phyloP scores from a whole-genome alignment of 1,140 invertebrate species.

The Varroa destructor region DNA sequence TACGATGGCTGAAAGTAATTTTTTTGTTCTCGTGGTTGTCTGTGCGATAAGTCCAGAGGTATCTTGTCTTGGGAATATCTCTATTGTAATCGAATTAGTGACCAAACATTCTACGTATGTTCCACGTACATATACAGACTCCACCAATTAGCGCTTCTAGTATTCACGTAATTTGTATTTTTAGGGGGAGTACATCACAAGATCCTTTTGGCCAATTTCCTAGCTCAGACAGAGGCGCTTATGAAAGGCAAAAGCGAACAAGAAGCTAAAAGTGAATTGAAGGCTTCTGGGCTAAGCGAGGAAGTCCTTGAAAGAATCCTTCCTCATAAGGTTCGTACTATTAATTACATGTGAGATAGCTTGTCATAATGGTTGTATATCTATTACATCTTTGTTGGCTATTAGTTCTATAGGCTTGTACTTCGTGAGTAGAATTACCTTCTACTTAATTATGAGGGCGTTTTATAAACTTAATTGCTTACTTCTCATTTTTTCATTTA shows the following conservation, averaged over 20 bases:
- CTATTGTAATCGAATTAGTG: background rate
- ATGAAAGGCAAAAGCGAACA: slow-evolving; percentile 76
- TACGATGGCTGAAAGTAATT: no score
- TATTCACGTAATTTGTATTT: background rate
- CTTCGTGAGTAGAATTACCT: no score
- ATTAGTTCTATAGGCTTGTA: background rate
- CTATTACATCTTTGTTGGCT: background rate
- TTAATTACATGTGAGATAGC: background rate
- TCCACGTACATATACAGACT: no score
- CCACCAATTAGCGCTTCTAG: background rate
- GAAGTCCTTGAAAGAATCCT: slow-evolving; percentile 57
- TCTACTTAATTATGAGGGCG: no score
- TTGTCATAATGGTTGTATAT: slow-evolving; percentile 22
- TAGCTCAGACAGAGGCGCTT: slow-evolving; percentile 94
- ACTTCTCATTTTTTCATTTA: slow-evolving; percentile 31
- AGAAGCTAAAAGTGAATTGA: slow-evolving; percentile 59
- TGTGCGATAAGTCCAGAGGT: no score
- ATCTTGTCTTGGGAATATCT: background rate
- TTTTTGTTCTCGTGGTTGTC: no score
- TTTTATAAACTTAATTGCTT: no score
- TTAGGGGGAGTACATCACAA: slow-evolving; percentile 46
- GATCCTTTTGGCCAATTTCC: slow-evolving; percentile 89
- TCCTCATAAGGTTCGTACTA: slow-evolving; percentile 61
- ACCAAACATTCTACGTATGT: background rate
- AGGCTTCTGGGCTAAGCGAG: slow-evolving; percentile 54